Conservation (phyloP, 1,140 invertebrate species). For the Drosophila orosa region DNA sequence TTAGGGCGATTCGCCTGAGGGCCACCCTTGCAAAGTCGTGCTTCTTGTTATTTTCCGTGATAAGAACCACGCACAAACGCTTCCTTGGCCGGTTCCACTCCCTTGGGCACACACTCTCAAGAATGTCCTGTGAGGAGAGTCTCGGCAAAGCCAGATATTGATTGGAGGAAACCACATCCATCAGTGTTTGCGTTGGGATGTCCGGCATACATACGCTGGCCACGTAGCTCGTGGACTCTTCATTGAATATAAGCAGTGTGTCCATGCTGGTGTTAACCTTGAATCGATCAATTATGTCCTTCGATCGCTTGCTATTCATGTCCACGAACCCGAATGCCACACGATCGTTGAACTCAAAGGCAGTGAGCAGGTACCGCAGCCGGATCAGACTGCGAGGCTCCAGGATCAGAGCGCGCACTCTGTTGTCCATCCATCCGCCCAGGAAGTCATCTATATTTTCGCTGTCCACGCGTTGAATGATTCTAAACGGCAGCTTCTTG, state of each 20-base stretch:
- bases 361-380: conserved; percentile 94
- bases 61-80: conserved; percentile 93
- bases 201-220: conserved; percentile 95
- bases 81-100: conserved; percentile 92
- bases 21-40: conserved; percentile 87
- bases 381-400: conserved; percentile 90
- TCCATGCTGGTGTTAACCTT: conserved; percentile 92
- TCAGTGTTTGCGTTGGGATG: conserved; percentile 93
- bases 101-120: conserved; percentile 91
- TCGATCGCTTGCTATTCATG: conserved; percentile 86
- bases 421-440: conserved; percentile 95
- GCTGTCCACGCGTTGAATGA: conserved; percentile 90
- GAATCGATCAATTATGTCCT: conserved; percentile 88
- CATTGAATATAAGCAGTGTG: conserved; percentile 95
- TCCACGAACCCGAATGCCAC: conserved; percentile 94
- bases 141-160: conserved; percentile 95
- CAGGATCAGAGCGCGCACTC: conserved; percentile 95
- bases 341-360: conserved; percentile 92
- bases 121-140: conserved; percentile 93
- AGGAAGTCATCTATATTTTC: conserved; percentile 92
- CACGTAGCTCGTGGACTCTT: conserved; percentile 91
- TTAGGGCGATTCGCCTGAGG: conserved; percentile 89
- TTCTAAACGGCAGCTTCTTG: conserved; percentile 92
- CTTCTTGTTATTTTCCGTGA: conserved; percentile 89
- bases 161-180: conserved; percentile 94